Base-by-base conservation (phyloP, 2,797 vertebrate species). In the Lepilemur ruficaudatus region DNA sequence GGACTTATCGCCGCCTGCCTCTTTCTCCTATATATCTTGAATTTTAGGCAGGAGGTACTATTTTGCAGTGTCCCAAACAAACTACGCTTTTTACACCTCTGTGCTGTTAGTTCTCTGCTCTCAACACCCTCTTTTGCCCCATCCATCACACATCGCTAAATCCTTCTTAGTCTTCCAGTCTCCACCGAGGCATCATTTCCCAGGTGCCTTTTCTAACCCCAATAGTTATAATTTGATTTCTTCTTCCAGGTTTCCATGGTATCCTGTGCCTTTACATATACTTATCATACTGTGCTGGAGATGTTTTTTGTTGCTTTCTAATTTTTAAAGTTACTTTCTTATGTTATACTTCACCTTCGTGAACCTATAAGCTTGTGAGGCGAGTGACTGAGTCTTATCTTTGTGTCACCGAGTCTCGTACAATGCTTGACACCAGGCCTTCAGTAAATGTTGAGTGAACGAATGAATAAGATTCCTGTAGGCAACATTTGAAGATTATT, bases 1-100 rank as follows among this genome's bases (percentile, higher is more conserved):
- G n/a, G 57, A 2, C 1, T 38, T 15, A 57, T 57, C 4, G 5
- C 4, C 4, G 5, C 4, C 30, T 55, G 10, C 22, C 17, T 18
- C 10, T 72, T 65, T 43, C 7, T 59, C 48, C n/a, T 41, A n/a
- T 28, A 8, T 35, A 18, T 38, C 25, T 72, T 59, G 32, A 67
- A 38, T 59, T 57, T 81, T 84, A 75, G 50, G 15, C 25, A 59
- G 12, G 8, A 69, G 18, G 17, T 76, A 5, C 43, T 43, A 5
- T 30, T 35, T 35, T 63, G 28, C 25, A 61, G 7, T 13, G 3
- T 73, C 35, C 30, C 28, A 79, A 20, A 46, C 5, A 75, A 48
- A 22, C 55, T 46, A 12, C 50, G 2, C 35, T 9, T 52, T 25
- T 35, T 17, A 50, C 28, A 38, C 38, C 9, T 78, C 4, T 35